A percentile compares a stretch with the other conserved stretches of the same genome.
phyloP scores from a whole-genome alignment of 2,888 invertebrate species.

The Caenorhabditis japonica region DNA sequence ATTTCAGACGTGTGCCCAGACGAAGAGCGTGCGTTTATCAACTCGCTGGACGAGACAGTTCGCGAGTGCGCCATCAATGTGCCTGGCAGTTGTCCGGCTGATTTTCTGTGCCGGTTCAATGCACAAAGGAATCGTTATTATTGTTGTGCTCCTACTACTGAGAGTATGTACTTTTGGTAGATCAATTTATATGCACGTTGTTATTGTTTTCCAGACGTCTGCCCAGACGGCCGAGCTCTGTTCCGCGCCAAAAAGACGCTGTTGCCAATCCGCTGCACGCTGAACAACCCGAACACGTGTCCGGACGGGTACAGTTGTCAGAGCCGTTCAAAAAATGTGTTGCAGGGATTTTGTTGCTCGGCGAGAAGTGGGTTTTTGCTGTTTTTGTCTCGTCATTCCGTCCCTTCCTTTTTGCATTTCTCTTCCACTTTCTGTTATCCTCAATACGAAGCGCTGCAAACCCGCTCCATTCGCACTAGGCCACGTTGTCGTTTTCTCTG shows the following conservation, averaged over 20 bases:
- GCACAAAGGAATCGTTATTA: constrained; percentile 69
- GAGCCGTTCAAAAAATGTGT: constrained; percentile 62
- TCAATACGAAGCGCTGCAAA: too few species aligned
- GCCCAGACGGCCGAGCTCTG: constrained; percentile 71
- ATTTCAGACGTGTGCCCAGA: constrained; percentile 66
- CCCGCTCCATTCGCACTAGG: too few species aligned
- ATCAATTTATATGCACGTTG: neutral
- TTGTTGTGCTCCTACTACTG: constrained; percentile 72
- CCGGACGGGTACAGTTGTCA: constrained; percentile 72
- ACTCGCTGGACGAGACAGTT: constrained; percentile 68
- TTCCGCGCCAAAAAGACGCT: constrained; percentile 67
- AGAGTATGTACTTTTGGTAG: constrained; percentile 57
- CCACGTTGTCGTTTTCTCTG: too few species aligned
- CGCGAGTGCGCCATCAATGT: constrained; percentile 73
- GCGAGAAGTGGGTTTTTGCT: constrained; percentile 58
- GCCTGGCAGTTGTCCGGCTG: constrained; percentile 71
- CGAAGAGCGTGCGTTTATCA: constrained; percentile 64
- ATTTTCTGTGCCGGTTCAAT: constrained; percentile 73
- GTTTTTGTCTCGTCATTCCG: neutral
- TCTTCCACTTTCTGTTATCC: constrained; percentile 1
- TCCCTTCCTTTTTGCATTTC: neutral
- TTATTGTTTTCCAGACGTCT: constrained; percentile 64
- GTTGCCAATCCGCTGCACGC: constrained; percentile 68
- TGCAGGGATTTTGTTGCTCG: constrained; percentile 74
- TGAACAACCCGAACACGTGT: constrained; percentile 67